Percentiles rank a stretch among this genome's conserved stretches.
phyloP scores from a whole-genome alignment of 2,888 invertebrate species.

The Meandrusa payeni region DNA sequence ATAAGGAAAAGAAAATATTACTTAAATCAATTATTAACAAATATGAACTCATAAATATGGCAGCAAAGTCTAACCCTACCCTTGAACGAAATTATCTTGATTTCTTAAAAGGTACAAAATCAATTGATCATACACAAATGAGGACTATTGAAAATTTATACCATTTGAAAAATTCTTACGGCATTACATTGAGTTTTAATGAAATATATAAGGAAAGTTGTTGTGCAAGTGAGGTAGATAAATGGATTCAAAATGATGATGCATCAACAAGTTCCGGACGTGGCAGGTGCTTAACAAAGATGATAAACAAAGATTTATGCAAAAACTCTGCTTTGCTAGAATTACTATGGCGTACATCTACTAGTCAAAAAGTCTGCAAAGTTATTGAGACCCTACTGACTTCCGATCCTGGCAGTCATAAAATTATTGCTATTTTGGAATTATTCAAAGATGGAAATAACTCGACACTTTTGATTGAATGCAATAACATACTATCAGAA shows the following conservation, averaged over 20 bases:
- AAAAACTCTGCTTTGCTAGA: constrained; percentile 43
- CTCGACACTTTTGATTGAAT: constrained; percentile 47
- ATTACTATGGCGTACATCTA: constrained; percentile 54
- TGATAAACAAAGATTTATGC: constrained; percentile 44
- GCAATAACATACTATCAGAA: constrained; percentile 54
- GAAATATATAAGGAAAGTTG: constrained; percentile 51
- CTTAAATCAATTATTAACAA: constrained; percentile 55
- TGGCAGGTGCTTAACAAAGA: constrained; percentile 48
- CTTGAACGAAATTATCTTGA: constrained; percentile 70
- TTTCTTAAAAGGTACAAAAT: constrained; percentile 63
- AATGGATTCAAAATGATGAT: constrained; percentile 41
- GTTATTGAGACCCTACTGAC: constrained; percentile 55
- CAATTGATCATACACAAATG: constrained; percentile 48
- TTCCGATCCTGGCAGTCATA: constrained; percentile 31
- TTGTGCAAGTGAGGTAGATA: constrained; percentile 39
- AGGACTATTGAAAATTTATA: constrained; percentile 58
- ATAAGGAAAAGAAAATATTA: constrained; percentile 49
- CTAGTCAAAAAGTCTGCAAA: constrained; percentile 50
- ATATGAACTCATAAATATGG: constrained; percentile 63
- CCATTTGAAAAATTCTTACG: constrained; percentile 64
- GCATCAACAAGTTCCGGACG: constrained; percentile 43
- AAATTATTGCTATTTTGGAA: constrained; percentile 38
- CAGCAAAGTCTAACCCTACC: constrained; percentile 37
- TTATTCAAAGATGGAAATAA: constrained; percentile 57
- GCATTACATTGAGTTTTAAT: constrained; percentile 49